phyloP scores from a whole-genome alignment of 2,113 vertebrate species.

The Chinchilla lanigera region DNA sequence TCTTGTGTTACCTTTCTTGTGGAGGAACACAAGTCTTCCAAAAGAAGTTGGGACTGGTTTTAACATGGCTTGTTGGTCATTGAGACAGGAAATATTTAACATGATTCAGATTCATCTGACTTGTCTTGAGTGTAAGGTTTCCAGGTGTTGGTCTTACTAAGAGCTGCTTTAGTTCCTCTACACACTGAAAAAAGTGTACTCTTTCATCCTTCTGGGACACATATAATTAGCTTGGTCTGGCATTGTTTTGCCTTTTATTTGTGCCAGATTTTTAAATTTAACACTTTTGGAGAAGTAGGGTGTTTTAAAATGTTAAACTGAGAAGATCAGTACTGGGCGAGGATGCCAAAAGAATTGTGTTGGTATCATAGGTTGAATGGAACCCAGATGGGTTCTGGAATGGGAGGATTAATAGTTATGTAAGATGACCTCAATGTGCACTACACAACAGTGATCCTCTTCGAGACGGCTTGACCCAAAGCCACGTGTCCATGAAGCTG shows the following conservation, averaged over 20 bases:
- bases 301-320: not conserved
- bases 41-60: constrained; percentile 63
- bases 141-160: constrained; percentile 22
- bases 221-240: constrained; percentile 10
- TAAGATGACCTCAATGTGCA: constrained; percentile 39
- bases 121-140: constrained; percentile 55
- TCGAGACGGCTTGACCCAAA: constrained; percentile 18
- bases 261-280: constrained; percentile 43
- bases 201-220: constrained; percentile 4
- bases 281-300: not conserved
- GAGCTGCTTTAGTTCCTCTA: not conserved
- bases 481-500: not conserved
- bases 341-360: not conserved
- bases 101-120: constrained; percentile 57
- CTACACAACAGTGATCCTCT: not conserved
- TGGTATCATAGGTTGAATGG: not conserved
- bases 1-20: constrained; percentile 68
- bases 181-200: not conserved
- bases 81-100: constrained; percentile 50
- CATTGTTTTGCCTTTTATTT: constrained; percentile 54
- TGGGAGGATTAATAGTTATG: not conserved
- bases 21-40: constrained; percentile 37
- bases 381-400: constrained; percentile 61
- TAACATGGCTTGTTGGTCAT: constrained; percentile 65
- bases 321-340: constrained; percentile 27